Conservation (phyloP, 2,113 vertebrate genomes). For the Bujurquina vittata region DNA sequence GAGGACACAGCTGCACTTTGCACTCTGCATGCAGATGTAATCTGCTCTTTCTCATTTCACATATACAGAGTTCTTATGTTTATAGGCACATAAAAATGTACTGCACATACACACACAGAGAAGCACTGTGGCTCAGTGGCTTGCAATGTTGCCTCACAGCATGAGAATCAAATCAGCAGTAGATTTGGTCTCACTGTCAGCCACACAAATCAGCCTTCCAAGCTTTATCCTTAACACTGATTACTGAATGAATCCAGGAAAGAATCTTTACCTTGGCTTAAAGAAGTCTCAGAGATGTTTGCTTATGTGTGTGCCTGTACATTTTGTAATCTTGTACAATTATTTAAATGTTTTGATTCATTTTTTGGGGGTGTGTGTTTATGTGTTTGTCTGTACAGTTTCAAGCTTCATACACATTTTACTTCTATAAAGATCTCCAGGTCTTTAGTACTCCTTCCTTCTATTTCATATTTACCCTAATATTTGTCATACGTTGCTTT, state of each 20-base stretch:
- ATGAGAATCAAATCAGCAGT: not conserved
- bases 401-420: too few species aligned
- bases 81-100: not conserved
- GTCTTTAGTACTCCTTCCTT: not conserved
- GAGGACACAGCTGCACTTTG: not conserved
- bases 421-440: too few species aligned
- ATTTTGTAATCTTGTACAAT: not conserved
- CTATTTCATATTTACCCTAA: not conserved
- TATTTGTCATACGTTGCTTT: not conserved
- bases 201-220: not conserved
- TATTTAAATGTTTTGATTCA: not conserved
- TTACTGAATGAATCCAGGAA: not conserved
- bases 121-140: not conserved
- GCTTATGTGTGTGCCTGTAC: not conserved
- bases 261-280: not conserved
- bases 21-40: not conserved
- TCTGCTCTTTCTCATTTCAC: not conserved
- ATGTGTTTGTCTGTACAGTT: too few species aligned
- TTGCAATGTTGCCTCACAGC: not conserved
- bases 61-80: not conserved
- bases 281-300: not conserved
- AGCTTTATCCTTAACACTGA: not conserved
- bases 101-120: not conserved
- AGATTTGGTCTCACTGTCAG: not conserved
- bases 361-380: too few species aligned